Evolutionary conservation across 2,888 invertebrate genomes (phyloP), one percentile per base, ranked within the genome.

Genomic region (Nemotelus nigrinus): DNA sequence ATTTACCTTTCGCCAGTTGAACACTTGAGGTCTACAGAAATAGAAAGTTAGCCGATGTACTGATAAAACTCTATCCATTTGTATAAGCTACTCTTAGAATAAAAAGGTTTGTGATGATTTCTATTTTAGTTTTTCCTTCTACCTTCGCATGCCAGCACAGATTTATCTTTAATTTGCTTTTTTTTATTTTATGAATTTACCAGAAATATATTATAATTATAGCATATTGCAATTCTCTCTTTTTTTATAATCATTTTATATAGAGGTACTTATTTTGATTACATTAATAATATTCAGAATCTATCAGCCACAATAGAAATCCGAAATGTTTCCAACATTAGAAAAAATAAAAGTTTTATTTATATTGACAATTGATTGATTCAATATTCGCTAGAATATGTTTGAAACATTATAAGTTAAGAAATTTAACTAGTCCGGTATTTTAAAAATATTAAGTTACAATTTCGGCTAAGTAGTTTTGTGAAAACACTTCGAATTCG

Each of bases 121-220:
- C 1, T n/a, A 41, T 39, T 41, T 65, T 3, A 45, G 5, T n/a
- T 44, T 1, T 25, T 45, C 57, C 2, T 60, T 45, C 39, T 53
- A 74, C 47, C 47, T n/a, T 72, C 43, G 74, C 74, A 74, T 74
- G 74, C 74, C 63, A 60, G 63, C 63, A 57, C 50, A 74, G 50
- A 68, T 48, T 60, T 47, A 45, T 50, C n/a, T 63, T 43, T 60
- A 60, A n/a, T 3, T 44, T 50, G 10, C 53, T 50, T 68, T 47
- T 25, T 47, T n/a, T n/a, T 58, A 10, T 53, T 53, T 53, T 53
- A 53, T 53, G 53, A 53, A 53, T 53, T 53, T 10, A 53, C 6
- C 53, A 53, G 10, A 7, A 53, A 53, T 6, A 53, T 7, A 6
- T 57, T 25, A 65, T 41, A 65, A n/a, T 8, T 10, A 44, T 44